Conservation (phyloP, 2,797 vertebrate genomes). For the Hypotaenidia okinawae region DNA sequence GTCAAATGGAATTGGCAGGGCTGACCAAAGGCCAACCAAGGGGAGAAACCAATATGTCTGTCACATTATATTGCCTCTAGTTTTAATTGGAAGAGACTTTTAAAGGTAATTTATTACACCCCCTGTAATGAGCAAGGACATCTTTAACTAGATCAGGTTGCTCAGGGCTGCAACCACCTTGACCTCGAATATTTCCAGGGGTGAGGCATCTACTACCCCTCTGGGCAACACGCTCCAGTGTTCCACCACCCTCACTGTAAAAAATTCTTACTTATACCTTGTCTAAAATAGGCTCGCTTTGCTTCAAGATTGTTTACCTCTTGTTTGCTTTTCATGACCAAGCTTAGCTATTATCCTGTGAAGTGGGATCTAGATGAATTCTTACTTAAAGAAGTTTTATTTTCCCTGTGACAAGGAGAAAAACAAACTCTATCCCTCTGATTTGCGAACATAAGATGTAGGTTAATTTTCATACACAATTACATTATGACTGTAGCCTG, state of each 20-base stretch:
- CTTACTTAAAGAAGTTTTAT: not conserved
- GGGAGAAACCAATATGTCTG: not conserved
- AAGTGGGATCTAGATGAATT: not conserved
- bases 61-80: not conserved
- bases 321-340: not conserved
- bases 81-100: not conserved
- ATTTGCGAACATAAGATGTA: not conserved
- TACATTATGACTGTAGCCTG: not conserved
- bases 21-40: not conserved
- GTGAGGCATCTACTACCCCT: not conserved
- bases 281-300: not conserved
- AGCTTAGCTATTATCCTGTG: not conserved
- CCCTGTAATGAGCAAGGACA: not conserved
- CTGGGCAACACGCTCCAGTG: not conserved
- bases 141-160: not conserved
- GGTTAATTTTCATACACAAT: not conserved
- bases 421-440: not conserved
- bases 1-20: not conserved
- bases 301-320: not conserved
- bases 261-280: too few relatives aligned
- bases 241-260: not conserved
- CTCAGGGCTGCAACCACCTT: not conserved
- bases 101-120: not conserved
- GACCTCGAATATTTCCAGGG: not conserved
- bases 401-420: not conserved